These are phyloP conservation scores for Tenthredo distinguenda DNA, from an alignment of 2,888 invertebrate species.

Conservation along the genomic window DNA sequence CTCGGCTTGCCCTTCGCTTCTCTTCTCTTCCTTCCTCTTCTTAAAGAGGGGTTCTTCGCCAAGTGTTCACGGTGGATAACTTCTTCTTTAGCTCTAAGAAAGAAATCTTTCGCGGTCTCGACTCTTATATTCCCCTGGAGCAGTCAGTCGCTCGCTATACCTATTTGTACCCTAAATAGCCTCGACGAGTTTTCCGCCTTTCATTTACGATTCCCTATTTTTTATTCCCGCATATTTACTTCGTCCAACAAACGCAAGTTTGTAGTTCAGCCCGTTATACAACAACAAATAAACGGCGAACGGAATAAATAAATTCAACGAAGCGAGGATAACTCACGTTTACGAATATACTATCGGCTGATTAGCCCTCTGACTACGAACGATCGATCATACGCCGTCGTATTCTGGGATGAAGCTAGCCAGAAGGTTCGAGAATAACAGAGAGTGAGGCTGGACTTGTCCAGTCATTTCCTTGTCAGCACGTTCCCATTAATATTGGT, in stretches of 20 bases:
- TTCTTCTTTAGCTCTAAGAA: conserved; percentile 36
- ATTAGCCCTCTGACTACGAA: conserved; percentile 1
- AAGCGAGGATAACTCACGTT: conserved; percentile 14
- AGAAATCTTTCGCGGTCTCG: conserved; percentile 43
- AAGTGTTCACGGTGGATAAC: conserved; percentile 50
- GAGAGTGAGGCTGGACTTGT: conserved; percentile 42
- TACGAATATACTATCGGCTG: conserved; percentile 10
- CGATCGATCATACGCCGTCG: conserved; percentile 9
- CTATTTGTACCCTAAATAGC: conserved; percentile 12
- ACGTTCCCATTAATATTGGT: conserved; percentile 46
- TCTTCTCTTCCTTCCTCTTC: neutral
- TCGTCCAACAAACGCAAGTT: neutral
- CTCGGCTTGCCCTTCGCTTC: neutral
- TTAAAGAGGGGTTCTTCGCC: conserved; percentile 15
- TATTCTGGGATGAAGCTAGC: neutral
- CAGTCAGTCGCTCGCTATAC: neutral
- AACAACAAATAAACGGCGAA: neutral
- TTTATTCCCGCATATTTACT: neutral
- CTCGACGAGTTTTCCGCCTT: neutral
- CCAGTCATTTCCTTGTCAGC: conserved; percentile 53
- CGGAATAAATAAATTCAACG: neutral
- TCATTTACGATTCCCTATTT: neutral
- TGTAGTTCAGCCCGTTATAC: neutral
- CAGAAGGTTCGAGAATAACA: conserved; percentile 39
- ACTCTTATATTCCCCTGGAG: neutral